Evolutionary conservation across 2,888 invertebrate species (phyloP), one percentile per base, ranked within the genome.

Genomic region (Acleris laterana): DNA sequence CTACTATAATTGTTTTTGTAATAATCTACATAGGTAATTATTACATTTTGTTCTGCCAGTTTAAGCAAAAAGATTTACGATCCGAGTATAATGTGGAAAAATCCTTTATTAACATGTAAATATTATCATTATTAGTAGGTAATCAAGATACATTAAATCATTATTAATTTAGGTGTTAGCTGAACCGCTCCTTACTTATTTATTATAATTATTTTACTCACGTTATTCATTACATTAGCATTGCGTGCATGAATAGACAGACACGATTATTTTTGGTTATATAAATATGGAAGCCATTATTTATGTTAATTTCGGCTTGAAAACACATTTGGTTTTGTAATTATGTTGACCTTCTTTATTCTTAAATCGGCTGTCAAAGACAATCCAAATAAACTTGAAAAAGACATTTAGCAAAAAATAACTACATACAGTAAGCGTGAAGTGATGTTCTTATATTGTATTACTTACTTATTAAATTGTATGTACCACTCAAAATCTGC

Each of bases 301-400:
- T 48, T 59, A 64, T 55, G 64, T 38, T 64, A 64, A 64, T 64
- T 55, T 48, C 53, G 17, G 58, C 52, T 63, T 63, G 62, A 69
- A 70, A 70, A 63, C 66, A 62, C 28, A 58, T 55, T 49, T 55
- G 16, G 4, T 62, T 38, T 53, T 59, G 38, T 57, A 57, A 62
- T 25, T 62, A 52, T 59, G 38, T 4, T 52, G 56, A 56, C 66
- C 60, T 61, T 66, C 46, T 66, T 57, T 28, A 28, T 50, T 61
- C 13, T 44, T 28, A 64, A 38, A 52, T 53, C 48, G n/a, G 11
- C 25, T 42, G 28, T 44, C 49, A 44, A 49, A 55, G 25, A 60
- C 60, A 55, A 60, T 42, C 49, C 49, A 55, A 48, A 53, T 46
- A 17, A 32, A 32, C 32, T 32, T 32, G 46, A 17, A 5, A 38